Evolutionary conservation across 1,140 invertebrate genomes (phyloP).

Genomic region (Helicorthomorpha holstii): DNA sequence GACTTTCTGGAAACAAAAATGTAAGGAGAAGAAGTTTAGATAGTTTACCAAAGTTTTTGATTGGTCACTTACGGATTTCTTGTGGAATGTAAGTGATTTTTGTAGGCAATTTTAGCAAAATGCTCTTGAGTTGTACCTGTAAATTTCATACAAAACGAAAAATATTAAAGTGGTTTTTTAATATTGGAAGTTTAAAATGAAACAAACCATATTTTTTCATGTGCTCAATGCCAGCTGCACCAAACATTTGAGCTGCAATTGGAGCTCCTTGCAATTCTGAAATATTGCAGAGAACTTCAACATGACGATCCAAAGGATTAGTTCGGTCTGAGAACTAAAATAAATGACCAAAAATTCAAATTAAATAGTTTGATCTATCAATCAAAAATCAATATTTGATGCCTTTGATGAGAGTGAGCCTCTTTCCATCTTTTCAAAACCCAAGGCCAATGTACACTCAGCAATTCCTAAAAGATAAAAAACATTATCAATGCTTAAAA

Average conservation of each 20-base stretch:
- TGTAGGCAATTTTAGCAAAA: conserved; percentile 92
- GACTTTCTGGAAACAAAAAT: conserved; percentile 42
- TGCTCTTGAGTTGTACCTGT: conserved; percentile 67
- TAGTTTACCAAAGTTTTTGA: conserved; percentile 13
- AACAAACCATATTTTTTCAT: conserved; percentile 76
- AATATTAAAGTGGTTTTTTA: background rate
- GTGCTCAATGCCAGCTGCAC: conserved; percentile 88
- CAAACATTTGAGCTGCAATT: conserved; percentile 88
- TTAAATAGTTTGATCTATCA: background rate
- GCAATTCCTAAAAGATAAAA: conserved; percentile 35
- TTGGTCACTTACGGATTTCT: conserved; percentile 92
- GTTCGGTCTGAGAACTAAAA: conserved; percentile 67
- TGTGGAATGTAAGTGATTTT: conserved; percentile 90
- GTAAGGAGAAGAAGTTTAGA: background rate
- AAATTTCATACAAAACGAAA: too few species aligned
- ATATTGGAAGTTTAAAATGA: background rate
- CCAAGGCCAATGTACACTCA: conserved; percentile 79
- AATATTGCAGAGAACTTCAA: conserved; percentile 64
- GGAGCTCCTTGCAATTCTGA: conserved; percentile 61
- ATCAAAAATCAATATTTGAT: background rate
- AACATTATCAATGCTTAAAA: background rate
- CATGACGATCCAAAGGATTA: conserved; percentile 85
- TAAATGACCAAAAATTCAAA: conserved; percentile 5
- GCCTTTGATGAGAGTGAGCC: conserved; percentile 56
- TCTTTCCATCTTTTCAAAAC: conserved; percentile 95